These are phyloP conservation scores for Ptychoptera contaminata DNA, from an alignment of 2,888 invertebrate species.

Conservation along the genomic window DNA sequence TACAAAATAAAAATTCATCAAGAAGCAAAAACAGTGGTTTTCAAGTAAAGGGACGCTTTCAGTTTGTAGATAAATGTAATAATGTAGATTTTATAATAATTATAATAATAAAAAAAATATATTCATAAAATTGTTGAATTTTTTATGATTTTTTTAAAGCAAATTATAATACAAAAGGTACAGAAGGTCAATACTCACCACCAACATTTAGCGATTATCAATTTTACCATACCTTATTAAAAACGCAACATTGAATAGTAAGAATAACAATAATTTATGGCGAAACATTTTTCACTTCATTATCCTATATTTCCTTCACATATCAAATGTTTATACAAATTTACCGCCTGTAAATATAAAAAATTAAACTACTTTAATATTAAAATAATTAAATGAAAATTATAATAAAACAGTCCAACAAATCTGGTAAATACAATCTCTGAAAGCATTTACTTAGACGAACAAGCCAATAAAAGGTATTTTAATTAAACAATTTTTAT, in stretches of 20 bases:
- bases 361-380: too few relatives aligned
- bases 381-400: too few relatives aligned
- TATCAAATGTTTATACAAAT: slow-evolving; percentile 75
- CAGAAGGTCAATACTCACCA: slow-evolving; percentile 58
- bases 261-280: slow-evolving; percentile 48
- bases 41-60: slow-evolving; percentile 19
- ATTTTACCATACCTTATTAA: slow-evolving; percentile 42
- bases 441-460: slow-evolving; percentile 47
- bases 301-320: slow-evolving; percentile 93
- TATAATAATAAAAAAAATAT: background rate
- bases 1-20: too few relatives aligned
- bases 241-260: slow-evolving; percentile 15
- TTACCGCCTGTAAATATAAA: slow-evolving; percentile 53
- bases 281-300: slow-evolving; percentile 79
- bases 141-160: too few relatives aligned
- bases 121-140: too few relatives aligned
- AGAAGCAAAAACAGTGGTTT: too few relatives aligned
- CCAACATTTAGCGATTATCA: slow-evolving; percentile 75
- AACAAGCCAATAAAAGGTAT: slow-evolving; percentile 51
- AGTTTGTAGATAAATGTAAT: slow-evolving; percentile 24
- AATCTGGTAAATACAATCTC: slow-evolving; percentile 56
- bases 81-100: background rate
- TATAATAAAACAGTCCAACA: slow-evolving; percentile 21
- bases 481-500: slow-evolving; percentile 17
- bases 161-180: too few relatives aligned